A percentile compares a stretch with the other conserved stretches of the same genome.
phyloP scores from a whole-genome alignment of 2,113 vertebrate genomes.

The Perca flavescens region DNA sequence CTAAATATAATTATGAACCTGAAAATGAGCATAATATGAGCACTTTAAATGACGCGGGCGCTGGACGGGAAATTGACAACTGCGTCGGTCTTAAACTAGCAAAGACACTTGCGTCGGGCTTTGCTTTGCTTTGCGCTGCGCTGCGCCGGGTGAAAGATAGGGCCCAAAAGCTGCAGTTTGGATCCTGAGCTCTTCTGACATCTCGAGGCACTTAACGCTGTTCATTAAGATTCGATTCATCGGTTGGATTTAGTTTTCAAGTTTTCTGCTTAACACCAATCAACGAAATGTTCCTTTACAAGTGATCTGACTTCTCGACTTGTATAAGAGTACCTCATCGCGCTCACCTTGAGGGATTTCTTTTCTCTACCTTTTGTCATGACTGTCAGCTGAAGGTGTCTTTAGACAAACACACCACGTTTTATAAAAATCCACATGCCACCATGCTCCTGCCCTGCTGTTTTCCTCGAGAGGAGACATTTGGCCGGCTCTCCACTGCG shows the following conservation, averaged over 20 bases:
- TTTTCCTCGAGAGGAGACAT: slow-evolving; percentile 67
- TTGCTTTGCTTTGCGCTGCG: no score
- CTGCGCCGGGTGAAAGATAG: no score
- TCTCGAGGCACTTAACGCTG: no score
- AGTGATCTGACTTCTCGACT: slow-evolving; percentile 19
- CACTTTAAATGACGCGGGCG: no score
- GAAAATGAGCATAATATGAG: no score
- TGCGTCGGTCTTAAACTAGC: no score
- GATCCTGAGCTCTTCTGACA: neutral
- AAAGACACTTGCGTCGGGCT: no score
- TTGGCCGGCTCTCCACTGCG: slow-evolving; percentile 70
- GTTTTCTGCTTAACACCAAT: neutral
- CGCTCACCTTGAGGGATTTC: slow-evolving; percentile 16
- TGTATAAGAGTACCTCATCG: slow-evolving; percentile 2
- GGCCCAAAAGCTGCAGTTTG: neutral
- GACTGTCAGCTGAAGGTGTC: slow-evolving; percentile 34
- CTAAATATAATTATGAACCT: no score
- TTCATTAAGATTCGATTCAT: slow-evolving; percentile 16
- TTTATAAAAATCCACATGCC: slow-evolving; percentile 40
- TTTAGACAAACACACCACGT: slow-evolving; percentile 39
- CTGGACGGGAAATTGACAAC: no score
- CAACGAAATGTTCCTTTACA: slow-evolving; percentile 8
- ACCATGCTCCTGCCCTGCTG: slow-evolving; percentile 41
- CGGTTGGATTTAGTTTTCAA: neutral
- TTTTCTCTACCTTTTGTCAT: slow-evolving; percentile 22